Evolutionary conservation across 2,797 vertebrate genomes (phyloP).

Genomic region (Silurus aristotelis): DNA sequence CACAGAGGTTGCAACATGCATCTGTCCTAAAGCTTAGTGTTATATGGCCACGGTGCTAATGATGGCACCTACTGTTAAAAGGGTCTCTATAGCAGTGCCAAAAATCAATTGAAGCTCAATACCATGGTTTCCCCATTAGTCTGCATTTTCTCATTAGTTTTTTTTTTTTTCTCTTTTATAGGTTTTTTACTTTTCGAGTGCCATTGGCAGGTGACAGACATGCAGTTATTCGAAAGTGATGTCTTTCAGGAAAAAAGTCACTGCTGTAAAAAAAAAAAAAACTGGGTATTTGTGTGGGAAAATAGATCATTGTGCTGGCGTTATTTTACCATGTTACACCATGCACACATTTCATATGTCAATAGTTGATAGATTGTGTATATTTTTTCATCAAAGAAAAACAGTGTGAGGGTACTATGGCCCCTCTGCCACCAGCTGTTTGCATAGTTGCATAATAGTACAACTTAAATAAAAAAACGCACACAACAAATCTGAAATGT

Average conservation of each 20-base stretch:
- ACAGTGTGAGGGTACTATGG: not conserved
- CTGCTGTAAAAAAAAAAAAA: not conserved
- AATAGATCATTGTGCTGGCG: not conserved
- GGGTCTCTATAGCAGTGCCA: not conserved
- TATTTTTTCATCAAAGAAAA: not conserved
- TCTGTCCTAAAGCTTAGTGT: constrained; percentile 12
- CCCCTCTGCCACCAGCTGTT: not conserved
- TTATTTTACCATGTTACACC: not conserved
- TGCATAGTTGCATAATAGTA: constrained; percentile 37
- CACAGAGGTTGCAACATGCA: not conserved
- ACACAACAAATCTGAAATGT: not conserved
- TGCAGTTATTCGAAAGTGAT: constrained; percentile 1
- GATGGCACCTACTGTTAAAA: constrained; percentile 6
- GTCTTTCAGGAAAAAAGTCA: constrained; percentile 5
- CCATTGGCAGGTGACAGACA: not conserved
- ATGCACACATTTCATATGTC: not conserved
- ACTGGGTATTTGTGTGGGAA: not conserved
- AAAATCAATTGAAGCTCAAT: not conserved
- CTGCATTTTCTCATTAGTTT: not conserved
- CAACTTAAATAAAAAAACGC: constrained; percentile 45
- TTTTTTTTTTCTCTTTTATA: not conserved
- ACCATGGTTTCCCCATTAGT: not conserved
- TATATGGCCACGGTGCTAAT: constrained; percentile 32
- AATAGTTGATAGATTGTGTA: not conserved
- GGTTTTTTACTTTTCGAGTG: not conserved